Evolutionary conservation across 2,797 vertebrate species (phyloP).

Genomic region (Phalloptychus januarius): DNA sequence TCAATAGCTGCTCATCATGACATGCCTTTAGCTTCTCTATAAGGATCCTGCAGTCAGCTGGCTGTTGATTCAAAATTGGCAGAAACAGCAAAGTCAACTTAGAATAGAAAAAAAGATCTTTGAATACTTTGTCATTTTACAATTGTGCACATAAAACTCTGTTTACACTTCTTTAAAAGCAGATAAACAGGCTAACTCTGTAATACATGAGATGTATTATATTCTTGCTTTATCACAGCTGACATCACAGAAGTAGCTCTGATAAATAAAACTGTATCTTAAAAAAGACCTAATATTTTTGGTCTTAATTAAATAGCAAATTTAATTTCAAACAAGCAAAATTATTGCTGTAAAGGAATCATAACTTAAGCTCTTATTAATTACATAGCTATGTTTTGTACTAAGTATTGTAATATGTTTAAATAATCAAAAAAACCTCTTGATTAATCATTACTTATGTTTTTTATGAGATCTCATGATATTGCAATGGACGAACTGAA

Average conservation of each 20-base stretch:
- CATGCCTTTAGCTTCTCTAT: slow-evolving; percentile 96
- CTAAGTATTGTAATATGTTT: no score
- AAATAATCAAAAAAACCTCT: not conserved
- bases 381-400: not conserved
- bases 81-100: slow-evolving; percentile 11
- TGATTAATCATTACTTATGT: not conserved
- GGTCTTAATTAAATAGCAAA: not conserved
- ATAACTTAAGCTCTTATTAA: not conserved
- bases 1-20: slow-evolving; percentile 93
- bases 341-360: no score
- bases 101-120: not conserved
- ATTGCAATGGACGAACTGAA: not conserved
- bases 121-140: not conserved
- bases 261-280: not conserved
- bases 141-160: not conserved
- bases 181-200: not conserved
- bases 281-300: not conserved
- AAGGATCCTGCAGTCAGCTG: slow-evolving; percentile 96
- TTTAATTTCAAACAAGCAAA: no score
- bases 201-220: no score
- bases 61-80: slow-evolving; percentile 74
- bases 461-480: not conserved
- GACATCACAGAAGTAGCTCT: not conserved
- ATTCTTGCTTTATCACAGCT: not conserved
- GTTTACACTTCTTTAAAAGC: not conserved